These are phyloP conservation scores for Troides aeacus DNA, from an alignment of 2,888 invertebrate genomes.

Conservation along the genomic window DNA sequence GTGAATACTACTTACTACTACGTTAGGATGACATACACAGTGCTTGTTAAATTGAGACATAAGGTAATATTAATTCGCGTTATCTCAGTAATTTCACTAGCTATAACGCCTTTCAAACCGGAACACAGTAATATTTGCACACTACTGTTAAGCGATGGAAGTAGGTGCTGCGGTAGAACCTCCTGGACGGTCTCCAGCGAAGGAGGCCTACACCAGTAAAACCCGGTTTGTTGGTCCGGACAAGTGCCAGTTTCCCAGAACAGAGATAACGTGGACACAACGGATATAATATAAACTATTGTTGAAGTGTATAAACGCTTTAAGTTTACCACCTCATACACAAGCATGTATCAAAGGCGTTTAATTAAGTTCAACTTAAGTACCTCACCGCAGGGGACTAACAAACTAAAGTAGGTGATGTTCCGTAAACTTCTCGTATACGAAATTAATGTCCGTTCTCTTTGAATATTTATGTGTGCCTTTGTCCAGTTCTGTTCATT, in stretches of 20 bases:
- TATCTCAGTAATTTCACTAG: too few species aligned
- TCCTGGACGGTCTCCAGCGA: too few species aligned
- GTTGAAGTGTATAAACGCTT: constrained; percentile 2
- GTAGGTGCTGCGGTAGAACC: too few species aligned
- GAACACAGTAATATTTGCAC: too few species aligned
- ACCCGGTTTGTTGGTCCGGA: neutral
- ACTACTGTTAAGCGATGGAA: too few species aligned
- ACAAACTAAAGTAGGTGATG: constrained; percentile 1
- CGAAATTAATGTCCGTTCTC: constrained; percentile 5
- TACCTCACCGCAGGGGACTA: constrained; percentile 7
- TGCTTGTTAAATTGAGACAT: too few species aligned
- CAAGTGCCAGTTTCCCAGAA: neutral
- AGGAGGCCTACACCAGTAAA: neutral
- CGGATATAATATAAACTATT: neutral
- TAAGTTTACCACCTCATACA: neutral
- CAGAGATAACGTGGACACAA: neutral
- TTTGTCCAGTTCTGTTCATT: neutral
- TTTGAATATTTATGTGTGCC: neutral
- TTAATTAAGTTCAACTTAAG: constrained; percentile 17
- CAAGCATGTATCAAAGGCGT: constrained; percentile 4
- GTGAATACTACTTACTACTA: too few species aligned
- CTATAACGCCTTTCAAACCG: too few species aligned
- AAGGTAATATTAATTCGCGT: too few species aligned
- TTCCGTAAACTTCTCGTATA: constrained; percentile 1
- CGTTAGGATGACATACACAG: too few species aligned